Base-by-base conservation (phyloP, 2,797 vertebrate genomes). In the Pteronotus mesoamericanus region DNA sequence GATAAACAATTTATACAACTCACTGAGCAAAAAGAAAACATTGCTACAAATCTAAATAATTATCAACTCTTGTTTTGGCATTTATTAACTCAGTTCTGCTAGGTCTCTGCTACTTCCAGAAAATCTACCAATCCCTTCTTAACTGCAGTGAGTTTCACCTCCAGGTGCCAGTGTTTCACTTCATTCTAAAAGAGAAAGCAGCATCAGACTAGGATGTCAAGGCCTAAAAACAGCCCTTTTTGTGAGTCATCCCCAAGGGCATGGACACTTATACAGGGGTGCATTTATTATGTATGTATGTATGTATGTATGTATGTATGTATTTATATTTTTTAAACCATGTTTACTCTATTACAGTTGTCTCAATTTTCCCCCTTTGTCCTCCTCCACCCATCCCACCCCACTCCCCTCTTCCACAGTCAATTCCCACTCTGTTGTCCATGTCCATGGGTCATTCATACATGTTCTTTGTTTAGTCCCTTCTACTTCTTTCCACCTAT, bases 101-200 rank as follows among this genome's bases (percentile, higher is more conserved):
- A 64, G 57, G 51, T 29, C 42, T 85, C 34, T 57, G 32, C 94
- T 72, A 78, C 22, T 94, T 78, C 34, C 51, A 61, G 51, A 78
- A 94, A 51, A 42, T 77, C 61, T 78, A 44, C 61, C 57, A 78
- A 78, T 61, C 61, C 82, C 32, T 85, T 39, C 59, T 77, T 78
- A 79, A 44, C 87, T 94, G 61, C 15, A 94, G 64, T 8, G 16
- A 59, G 72, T 94, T 61, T 11, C 51, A 94, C 42, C 61, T 90
- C 61, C 80, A 94, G 87, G 61, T 78, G 86, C 61, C 87, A 85
- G 87, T 51, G 90, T 85, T 94, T 90, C 78, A 90, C n/a, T 85
- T 48, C 34, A 85, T 61, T 85, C 48, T 85, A 89, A 89, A 85
- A 19, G n/a, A 80, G 71, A 85, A 90, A 89, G 39, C 71, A 84